Base-by-base conservation (phyloP, 2,888 invertebrate genomes). In the Idaea aversata region DNA sequence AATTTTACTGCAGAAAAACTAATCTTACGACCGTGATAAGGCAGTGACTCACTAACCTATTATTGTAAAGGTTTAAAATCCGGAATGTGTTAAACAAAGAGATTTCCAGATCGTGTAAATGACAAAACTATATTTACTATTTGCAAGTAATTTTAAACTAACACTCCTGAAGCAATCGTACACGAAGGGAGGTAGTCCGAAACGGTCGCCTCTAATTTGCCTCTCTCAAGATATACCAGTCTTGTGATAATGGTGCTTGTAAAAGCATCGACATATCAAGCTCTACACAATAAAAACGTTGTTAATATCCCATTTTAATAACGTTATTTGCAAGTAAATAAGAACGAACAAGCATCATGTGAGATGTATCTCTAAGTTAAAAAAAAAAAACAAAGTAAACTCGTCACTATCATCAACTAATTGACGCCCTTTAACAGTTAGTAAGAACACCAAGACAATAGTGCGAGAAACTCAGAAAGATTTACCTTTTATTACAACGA, bases 381-480 rank as follows among this genome's bases (percentile, higher is more conserved):
- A 69, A 77, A 76, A 77, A 78, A 65, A 73, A 71, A 70, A 76
- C 72, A 82, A 80, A 75, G 74, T 72, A 72, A 64, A 66, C 70
- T 36, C 66, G 67, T 72, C 64, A 66, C 70, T 36, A 65, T 68
- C 78, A 85, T 85, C 84, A 78, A 73, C 80, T 86, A 87, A 88
- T 86, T 87, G 82, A 82, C 81, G 83, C 83, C 83, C 84, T 87
- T 87, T 81, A 82, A 82, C 81, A 79, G 82, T 80, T 82, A 82
- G 80, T 82, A 83, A 16, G 62, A 64, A 65, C 63, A 62, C 61
- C 61, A 64, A 67, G 63, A 71, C 72, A 72, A 70, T 70, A 67
- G 69, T 62, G 36, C 67, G 36, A 58, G 65, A 64, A 58, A 61
- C 57, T 25, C 63, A 34, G 36, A 36, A 36, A 70, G 66, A 64